phyloP scores from a whole-genome alignment of 2,888 invertebrate genomes.

The Digitonthophagus gazella region DNA sequence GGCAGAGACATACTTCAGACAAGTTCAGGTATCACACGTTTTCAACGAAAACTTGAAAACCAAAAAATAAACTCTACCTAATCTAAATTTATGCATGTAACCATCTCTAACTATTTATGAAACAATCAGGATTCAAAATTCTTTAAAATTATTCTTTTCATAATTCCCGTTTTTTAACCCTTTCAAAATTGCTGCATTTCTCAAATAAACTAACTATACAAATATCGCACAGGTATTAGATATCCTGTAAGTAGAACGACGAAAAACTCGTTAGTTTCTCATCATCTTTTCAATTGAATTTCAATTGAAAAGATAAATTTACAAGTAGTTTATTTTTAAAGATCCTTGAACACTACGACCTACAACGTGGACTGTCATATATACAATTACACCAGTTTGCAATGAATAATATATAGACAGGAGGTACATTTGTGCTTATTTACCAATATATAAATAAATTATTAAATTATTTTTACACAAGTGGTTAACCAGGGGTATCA shows the following conservation, averaged over 20 bases:
- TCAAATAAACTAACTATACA: too few relatives aligned
- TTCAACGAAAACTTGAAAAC: background rate
- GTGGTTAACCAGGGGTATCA: background rate
- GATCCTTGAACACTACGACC: background rate
- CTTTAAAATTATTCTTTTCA: too few relatives aligned
- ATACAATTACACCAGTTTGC: constrained; percentile 1
- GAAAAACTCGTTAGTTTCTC: too few relatives aligned
- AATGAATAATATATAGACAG: background rate
- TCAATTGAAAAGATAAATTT: background rate
- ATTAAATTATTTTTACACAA: constrained; percentile 4
- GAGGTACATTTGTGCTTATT: constrained; percentile 12
- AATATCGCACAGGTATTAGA: too few relatives aligned
- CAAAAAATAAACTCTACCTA: too few relatives aligned
- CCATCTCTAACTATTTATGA: too few relatives aligned
- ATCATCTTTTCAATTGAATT: background rate
- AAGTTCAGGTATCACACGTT: background rate
- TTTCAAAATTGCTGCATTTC: too few relatives aligned
- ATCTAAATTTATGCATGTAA: too few relatives aligned
- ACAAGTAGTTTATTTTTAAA: background rate
- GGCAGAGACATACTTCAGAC: background rate
- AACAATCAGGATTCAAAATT: too few relatives aligned
- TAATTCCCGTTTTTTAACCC: too few relatives aligned
- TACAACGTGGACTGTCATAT: background rate
- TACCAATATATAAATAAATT: constrained; percentile 5
- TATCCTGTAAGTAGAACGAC: background rate